These are phyloP conservation scores for Phengaris alcon DNA, from an alignment of 2,888 invertebrate genomes.

Conservation along the genomic window DNA sequence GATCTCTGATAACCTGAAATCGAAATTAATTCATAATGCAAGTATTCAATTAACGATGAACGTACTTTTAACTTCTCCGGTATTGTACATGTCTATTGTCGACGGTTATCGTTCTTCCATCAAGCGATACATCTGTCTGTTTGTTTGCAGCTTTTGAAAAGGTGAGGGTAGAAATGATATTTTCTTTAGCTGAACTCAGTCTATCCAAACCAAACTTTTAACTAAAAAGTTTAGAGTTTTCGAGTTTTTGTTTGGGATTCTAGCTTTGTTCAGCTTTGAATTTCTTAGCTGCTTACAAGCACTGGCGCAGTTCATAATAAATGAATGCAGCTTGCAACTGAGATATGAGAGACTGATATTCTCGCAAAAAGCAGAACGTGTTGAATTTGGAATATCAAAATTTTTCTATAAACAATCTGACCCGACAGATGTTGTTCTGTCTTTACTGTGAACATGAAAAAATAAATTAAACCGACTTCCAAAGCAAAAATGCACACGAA, in stretches of 20 bases:
- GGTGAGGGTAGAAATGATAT: background rate
- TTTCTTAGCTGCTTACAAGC: slow-evolving; percentile 5
- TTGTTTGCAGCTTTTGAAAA: background rate
- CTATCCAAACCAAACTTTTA: background rate
- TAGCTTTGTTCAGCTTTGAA: slow-evolving; percentile 8
- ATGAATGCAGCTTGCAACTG: slow-evolving; percentile 10
- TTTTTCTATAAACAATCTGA: background rate
- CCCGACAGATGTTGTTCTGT: no score
- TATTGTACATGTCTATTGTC: no score
- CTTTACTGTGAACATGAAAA: no score
- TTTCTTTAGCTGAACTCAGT: background rate
- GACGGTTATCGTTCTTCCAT: no score
- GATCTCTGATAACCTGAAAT: slow-evolving; percentile 82
- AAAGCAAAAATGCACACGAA: no score
- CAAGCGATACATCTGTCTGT: no score
- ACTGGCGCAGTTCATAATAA: background rate
- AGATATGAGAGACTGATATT: background rate
- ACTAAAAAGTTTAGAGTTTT: background rate
- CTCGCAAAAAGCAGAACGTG: background rate
- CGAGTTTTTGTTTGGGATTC: background rate
- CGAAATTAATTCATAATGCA: slow-evolving; percentile 33
- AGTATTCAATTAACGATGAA: no score
- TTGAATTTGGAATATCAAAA: background rate
- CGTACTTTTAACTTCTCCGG: no score
- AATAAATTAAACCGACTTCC: no score